Base-by-base conservation (phyloP, 2,888 invertebrate genomes). In the Biston betularia region DNA sequence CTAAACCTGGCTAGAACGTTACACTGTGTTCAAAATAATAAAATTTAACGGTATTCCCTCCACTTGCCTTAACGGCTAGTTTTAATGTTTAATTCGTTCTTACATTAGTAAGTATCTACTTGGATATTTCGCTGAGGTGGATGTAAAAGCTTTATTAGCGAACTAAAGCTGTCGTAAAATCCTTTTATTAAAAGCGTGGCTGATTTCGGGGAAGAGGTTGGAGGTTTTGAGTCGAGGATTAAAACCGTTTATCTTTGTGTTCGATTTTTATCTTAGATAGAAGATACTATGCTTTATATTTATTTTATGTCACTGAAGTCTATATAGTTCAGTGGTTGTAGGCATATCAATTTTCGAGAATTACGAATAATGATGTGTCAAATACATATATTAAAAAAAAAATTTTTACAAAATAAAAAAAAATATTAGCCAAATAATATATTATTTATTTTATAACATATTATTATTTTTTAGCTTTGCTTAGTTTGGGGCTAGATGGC, bases 41-140 rank as follows among this genome's bases (percentile, higher is more conserved):
- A 66, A 65, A 63, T 61, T 54, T 63, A 48, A 70, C 66, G 56
- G 49, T 46, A 62, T 63, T 45, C 65, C 67, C 50, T 65, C 66
- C 15, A 71, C 58, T 65, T 56, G 63, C 45, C 61, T 40, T 61
- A 66, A 69, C 60, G 55, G 71, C 63, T 69, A 63, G 65, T 73
- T 69, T 74, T 61, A 69, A 73, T 74, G 68, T 53, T 66, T 70
- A 65, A 73, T 73, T 70, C 67, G 63, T 70, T 63, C 57, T 65
- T 61, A 72, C 65, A 73, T 70, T 66, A 69, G 66, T 72, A 72
- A 68, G 68, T 63, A 69, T 65, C 69, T 68, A 68, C 74, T 74
- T 65, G 65, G 58, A 69, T 50, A 65, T 71, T 68, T 50, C 68
- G 62, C 70, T 63, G 70, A 74, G 70, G 70, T 69, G 59, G 73